phyloP scores from a whole-genome alignment of 2,113 vertebrate genomes.

The Mus spicilegus region DNA sequence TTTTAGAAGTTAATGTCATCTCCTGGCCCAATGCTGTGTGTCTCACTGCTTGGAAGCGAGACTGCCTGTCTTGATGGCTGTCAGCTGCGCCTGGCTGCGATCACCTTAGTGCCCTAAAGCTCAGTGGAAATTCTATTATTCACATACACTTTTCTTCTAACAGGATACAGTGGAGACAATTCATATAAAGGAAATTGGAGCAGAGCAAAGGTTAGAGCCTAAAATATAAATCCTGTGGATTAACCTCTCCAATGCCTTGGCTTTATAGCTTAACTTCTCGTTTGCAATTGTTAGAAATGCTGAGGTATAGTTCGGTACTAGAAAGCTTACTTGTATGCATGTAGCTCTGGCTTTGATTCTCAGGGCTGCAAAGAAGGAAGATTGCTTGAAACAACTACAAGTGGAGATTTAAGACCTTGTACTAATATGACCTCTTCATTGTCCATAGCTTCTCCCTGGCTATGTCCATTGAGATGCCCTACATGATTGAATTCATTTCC shows the following conservation, averaged over 20 bases:
- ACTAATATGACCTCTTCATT: constrained; percentile 46
- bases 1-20: neutral
- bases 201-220: constrained; percentile 86
- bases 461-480: constrained; percentile 90
- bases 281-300: constrained; percentile 15
- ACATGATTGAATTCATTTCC: constrained; percentile 85
- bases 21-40: neutral
- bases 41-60: neutral
- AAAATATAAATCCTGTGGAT: constrained; percentile 33
- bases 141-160: constrained; percentile 47
- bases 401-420: neutral
- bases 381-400: neutral
- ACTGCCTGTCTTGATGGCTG: neutral
- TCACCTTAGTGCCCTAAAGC: neutral
- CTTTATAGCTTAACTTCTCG: constrained; percentile 47
- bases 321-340: neutral
- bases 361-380: neutral
- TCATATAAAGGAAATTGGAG: constrained; percentile 85
- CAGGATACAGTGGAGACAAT: constrained; percentile 89
- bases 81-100: neutral
- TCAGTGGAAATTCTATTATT: neutral
- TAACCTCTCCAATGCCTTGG: neutral
- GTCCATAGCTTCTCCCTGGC: constrained; percentile 88
- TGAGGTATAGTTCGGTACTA: no score
- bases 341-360: neutral